Conservation (phyloP, 1,140 invertebrate genomes). For the Drosophila tristis region DNA sequence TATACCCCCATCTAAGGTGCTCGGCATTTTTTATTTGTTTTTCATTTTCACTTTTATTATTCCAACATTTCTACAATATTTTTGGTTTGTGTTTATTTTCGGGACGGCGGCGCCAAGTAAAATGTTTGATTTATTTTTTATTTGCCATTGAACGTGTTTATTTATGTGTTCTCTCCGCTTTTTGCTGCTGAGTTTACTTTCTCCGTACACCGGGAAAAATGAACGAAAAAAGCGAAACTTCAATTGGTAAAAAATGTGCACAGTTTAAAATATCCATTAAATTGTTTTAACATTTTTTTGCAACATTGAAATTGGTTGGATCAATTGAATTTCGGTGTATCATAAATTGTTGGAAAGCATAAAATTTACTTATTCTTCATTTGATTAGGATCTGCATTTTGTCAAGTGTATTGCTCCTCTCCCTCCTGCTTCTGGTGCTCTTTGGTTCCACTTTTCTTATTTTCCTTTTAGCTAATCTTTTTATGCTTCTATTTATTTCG, state of each 20-base stretch:
- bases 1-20: constrained; percentile 1
- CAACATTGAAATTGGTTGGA: no score
- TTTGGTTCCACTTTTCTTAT: constrained; percentile 1
- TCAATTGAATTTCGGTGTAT: no score
- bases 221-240: no score
- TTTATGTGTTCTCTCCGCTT: constrained; percentile 50
- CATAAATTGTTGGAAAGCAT: rapidly evolving
- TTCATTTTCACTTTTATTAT: constrained; percentile 80
- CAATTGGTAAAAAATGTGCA: no score
- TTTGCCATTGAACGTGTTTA: constrained; percentile 66
- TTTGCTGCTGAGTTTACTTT: constrained; percentile 2
- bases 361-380: no score
- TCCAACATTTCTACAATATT: constrained; percentile 66
- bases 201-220: background rate
- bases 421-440: constrained; percentile 9
- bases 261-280: no score
- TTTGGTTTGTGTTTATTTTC: constrained; percentile 54
- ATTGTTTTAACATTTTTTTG: no score
- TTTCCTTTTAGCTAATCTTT: constrained; percentile 4
- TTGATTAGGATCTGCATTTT: no score
- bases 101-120: constrained; percentile 53
- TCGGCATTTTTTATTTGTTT: constrained; percentile 67
- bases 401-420: background rate
- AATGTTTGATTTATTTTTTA: constrained; percentile 78
- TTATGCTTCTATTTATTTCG: constrained; percentile 21